Base-by-base conservation (phyloP, 2,113 vertebrate genomes). In the Macquaria australasica region DNA sequence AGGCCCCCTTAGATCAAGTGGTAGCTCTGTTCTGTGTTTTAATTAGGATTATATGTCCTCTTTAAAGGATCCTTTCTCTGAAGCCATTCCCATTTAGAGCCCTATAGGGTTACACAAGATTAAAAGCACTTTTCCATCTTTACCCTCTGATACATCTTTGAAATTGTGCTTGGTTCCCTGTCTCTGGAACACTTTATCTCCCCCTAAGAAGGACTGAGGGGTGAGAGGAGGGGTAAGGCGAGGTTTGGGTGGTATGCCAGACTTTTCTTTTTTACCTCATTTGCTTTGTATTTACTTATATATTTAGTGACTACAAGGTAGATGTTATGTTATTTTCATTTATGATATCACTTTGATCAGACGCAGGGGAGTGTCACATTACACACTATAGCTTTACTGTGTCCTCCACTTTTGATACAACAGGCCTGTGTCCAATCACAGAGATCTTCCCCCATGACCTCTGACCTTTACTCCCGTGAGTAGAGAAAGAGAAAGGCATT, bases 71-170 rank as follows among this genome's bases (percentile, higher is more conserved):
- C 77, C 84, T 68, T 84, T 85, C 89, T 93, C 89, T 85, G 73
- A 90, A 91, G 88, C 82, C 88, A 67, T 84, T 87, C 90, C 90
- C 91, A 87, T 93, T 94, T 92, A 88, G 83, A 92, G 91, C 85
- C 93, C 84, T 91, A 93, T 94, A 94, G 90, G 89, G 91, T 94
- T 94, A 92, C 93, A 92, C 85, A 91, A 92, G 92, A 94, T 94
- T 94, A 94, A 93, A 95, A 94, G 92, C 90, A 92, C 93, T 94
- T 94, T 94, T 93, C 93, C 93, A 92, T 93, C 89, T 90, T 90
- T 91, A 82, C 84, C 83, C 87, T 88, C 89, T 92, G 91, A 93
- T 93, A 93, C 91, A 94, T 94, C 92, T 94, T 92, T 93, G 89
- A 94, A 94, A 94, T 89, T 91, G 88, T 88, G 85, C 93, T 93